phyloP scores from a whole-genome alignment of 2,888 invertebrate genomes.

The Polyommatus iphigenia region DNA sequence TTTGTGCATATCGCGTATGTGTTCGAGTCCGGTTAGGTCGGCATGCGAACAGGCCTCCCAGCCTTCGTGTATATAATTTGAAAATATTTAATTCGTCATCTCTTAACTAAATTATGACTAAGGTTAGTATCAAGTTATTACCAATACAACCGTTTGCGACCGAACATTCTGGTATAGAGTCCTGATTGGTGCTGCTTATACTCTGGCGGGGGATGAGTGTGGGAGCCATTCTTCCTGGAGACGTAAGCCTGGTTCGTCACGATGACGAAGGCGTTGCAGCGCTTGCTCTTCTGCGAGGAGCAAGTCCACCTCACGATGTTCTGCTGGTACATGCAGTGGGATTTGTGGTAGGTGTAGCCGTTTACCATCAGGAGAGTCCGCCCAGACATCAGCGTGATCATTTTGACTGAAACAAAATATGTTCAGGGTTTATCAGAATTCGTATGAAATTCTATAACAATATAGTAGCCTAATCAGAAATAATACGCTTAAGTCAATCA shows the following conservation, averaged over 20 bases:
- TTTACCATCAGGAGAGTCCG: constrained; percentile 39
- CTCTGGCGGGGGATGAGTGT: constrained; percentile 18
- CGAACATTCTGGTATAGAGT: constrained; percentile 15
- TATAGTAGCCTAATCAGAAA: background rate
- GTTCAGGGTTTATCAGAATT: background rate
- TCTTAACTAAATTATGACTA: no score
- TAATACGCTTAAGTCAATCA: background rate
- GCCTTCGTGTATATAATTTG: no score
- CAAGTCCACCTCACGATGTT: constrained; percentile 41
- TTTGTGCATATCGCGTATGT: no score
- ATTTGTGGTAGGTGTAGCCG: constrained; percentile 43
- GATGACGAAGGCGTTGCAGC: constrained; percentile 34
- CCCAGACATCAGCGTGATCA: constrained; percentile 22
- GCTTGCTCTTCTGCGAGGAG: constrained; percentile 40
- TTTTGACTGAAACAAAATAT: constrained; percentile 19
- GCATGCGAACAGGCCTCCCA: no score
- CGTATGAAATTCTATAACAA: background rate
- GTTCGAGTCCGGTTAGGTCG: no score
- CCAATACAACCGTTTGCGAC: background rate
- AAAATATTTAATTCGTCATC: no score
- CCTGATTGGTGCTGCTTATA: constrained; percentile 2
- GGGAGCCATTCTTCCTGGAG: constrained; percentile 19
- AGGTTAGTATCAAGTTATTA: background rate
- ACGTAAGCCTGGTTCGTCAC: constrained; percentile 23
- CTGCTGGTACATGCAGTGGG: constrained; percentile 36